These are phyloP conservation scores for Melitaea athalia DNA, from an alignment of 2,888 invertebrate species.

Conservation along the genomic window DNA sequence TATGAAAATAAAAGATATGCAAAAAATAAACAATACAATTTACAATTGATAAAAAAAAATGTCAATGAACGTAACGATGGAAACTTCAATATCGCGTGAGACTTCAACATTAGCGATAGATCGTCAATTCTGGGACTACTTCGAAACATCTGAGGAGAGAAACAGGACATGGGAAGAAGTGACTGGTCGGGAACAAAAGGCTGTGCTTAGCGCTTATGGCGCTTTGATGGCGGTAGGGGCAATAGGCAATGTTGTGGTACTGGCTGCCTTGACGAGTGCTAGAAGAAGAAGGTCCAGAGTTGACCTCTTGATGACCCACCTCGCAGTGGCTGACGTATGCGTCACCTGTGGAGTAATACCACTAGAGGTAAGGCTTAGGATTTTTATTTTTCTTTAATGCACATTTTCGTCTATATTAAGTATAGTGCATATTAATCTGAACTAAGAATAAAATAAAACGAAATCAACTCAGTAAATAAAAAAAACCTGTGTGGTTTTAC, in stretches of 20 bases:
- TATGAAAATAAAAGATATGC: background rate
- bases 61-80: background rate
- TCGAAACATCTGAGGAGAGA: conserved; percentile 47
- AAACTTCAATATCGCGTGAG: background rate
- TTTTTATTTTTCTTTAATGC: background rate
- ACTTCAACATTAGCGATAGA: conserved; percentile 45
- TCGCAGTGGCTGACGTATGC: conserved; percentile 90
- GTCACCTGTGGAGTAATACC: conserved; percentile 92
- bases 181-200: conserved; percentile 55
- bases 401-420: background rate
- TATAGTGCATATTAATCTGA: background rate
- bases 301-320: conserved; percentile 89
- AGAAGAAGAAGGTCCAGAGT: conserved; percentile 87
- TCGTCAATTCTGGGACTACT: conserved; percentile 68
- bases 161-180: conserved; percentile 41
- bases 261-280: conserved; percentile 84
- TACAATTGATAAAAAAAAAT: background rate
- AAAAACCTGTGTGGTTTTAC: too few species aligned
- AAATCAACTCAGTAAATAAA: background rate
- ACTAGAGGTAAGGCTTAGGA: conserved; percentile 81
- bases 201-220: conserved; percentile 84
- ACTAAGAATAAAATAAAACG: background rate
- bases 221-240: conserved; percentile 85
- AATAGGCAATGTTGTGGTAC: conserved; percentile 87
- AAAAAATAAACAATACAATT: background rate